Base-by-base conservation (phyloP, 2,888 invertebrate genomes). In the Cosmia pyralina region DNA sequence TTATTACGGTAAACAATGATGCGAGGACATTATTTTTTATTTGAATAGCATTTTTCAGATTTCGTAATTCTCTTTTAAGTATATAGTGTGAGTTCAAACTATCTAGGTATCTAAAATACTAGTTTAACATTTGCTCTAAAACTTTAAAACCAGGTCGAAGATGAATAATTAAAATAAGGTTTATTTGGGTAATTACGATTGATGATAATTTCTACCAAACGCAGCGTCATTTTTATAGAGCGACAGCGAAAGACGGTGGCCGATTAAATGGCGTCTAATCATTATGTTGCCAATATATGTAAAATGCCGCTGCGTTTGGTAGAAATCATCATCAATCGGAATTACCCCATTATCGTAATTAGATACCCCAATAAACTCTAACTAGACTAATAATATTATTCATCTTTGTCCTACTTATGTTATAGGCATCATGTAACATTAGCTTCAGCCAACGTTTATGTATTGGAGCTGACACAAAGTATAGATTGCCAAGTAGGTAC, bases 1-100 rank as follows among this genome's bases (percentile, higher is more conserved):
- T 41, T 68, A 50, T 19, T 52, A 75, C 34, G 17, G 17, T 19
- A 46, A 41, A 48, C n/a, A 74, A 80, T 57, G 34, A 38, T 19
- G 41, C 11, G 44, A 60, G 13, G 17, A 28, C 7, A 38, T 44
- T 22, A 11, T 38, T 53, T 53, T 22, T 11, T 66, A 19, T 50
- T 57, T 44, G n/a, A 15, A 38, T 28, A 55, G 10, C 8, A n/a
- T n/a, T 41, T 72, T 46, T 28, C 46, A 48, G 22, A 74, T 11
- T 53, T 48, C 13, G 19, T 41, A 17, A 53, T 28, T 1, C 15
- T 38, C 22, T 19, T 11, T 38, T 41, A n/a, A n/a, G n/a, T n/a
- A n/a, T 6, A 17, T 15, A 8, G 5, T 58, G 10, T 3, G 44
- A 44, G 22, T 41, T 34, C 7, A 46, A 34, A n/a, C 10, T 10